Conservation (phyloP, 2,113 vertebrate genomes). For the Varanus komodoensis region DNA sequence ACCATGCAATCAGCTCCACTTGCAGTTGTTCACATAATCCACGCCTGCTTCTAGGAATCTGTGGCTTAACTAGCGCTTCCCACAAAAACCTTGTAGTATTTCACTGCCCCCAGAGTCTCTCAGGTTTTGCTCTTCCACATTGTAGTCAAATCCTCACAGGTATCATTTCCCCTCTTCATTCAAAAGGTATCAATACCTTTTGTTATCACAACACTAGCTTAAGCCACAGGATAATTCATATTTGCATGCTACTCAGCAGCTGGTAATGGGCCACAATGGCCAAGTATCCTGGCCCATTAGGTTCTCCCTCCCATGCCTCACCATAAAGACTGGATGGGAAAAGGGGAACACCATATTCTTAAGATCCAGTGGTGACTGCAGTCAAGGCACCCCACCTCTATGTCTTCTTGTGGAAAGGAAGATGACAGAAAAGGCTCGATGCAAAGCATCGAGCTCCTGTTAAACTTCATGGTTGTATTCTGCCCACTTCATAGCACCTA, state of each 20-base stretch:
- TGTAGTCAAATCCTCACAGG: neutral
- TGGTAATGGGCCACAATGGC: neutral
- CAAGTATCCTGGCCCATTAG: neutral
- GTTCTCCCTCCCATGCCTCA: neutral
- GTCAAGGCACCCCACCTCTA: fast-evolving
- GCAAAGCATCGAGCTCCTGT: neutral
- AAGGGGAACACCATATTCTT: neutral
- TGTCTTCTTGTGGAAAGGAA: neutral
- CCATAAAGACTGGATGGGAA: neutral
- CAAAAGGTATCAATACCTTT: neutral
- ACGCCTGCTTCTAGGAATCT: neutral
- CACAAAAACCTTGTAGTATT: neutral
- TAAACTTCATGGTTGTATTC: neutral
- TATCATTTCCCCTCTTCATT: neutral
- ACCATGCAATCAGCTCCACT: neutral
- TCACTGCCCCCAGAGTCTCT: neutral
- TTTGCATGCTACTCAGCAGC: neutral
- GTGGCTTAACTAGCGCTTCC: neutral
- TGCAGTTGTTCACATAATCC: neutral
- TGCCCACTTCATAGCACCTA: neutral
- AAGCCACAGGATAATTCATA: neutral
- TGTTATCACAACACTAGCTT: neutral
- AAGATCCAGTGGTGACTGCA: neutral
- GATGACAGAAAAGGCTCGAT: neutral
- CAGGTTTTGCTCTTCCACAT: neutral